Base-by-base conservation (phyloP, 1,140 invertebrate genomes). In the Aphidius gifuensis region DNA sequence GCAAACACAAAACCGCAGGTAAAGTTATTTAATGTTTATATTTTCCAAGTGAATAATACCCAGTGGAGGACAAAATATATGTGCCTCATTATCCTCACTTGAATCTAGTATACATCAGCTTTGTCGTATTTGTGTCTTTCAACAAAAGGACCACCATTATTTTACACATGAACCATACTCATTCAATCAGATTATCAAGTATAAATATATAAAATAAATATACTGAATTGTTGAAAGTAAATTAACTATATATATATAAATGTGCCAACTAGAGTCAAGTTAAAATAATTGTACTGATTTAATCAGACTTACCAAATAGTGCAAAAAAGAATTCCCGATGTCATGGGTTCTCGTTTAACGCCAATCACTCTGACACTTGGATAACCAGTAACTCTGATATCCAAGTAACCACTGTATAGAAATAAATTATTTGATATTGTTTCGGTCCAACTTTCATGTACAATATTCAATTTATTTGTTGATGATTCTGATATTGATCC, bases 341-440 rank as follows among this genome's bases (percentile, higher is more conserved):
- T 68, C 39, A 71, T 60, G 58, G 70, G 66, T 68, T 70, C 75
- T 67, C 73, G 73, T 71, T 76, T 78, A 71, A 78, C 76, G 71
- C 74, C 76, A 72, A 78, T 78, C 71, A 78, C 76, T 68, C 76
- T 75, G 62, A 78, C 69, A 65, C 74, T 75, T 21, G 75, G 76
- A 68, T 78, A 77, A 48, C 73, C 69, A 64, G 70, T 61, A 44
- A 78, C 72, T 73, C 76, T 69, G 45, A 74, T 70, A 64, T 78
- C 76, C 66, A 77, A 73, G 73, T 77, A 74, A 56, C 74, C 74
- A 60, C 74, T 76, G 62, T 76, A 77, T 59, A 79, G 74, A 71
- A 77, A 79, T 67, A 78, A 72, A 66, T 66, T 75, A 73, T 73
- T 68, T 16, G 74, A 71, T 64, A 77, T 73, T 69, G 76, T 75